phyloP scores from a whole-genome alignment of 2,888 invertebrate genomes.

The Nomada fabriciana region DNA sequence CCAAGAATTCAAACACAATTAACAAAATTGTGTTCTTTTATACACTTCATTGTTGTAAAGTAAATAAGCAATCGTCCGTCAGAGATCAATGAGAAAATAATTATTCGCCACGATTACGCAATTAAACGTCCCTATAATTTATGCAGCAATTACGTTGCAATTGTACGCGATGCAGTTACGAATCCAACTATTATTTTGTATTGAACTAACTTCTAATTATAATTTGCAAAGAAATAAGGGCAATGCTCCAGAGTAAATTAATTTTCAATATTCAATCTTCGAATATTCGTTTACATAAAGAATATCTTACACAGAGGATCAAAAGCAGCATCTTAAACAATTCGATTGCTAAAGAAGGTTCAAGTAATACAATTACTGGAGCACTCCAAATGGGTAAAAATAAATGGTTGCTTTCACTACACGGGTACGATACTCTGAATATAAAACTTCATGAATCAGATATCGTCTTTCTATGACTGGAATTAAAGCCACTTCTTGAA shows the following conservation, averaged over 20 bases:
- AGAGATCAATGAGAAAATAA: background rate
- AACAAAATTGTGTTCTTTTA: background rate
- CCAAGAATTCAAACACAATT: background rate
- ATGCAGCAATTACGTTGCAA: constrained; percentile 4
- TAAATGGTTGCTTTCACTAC: background rate
- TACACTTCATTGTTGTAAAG: background rate
- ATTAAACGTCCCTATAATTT: constrained; percentile 1
- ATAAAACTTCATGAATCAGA: constrained; percentile 35
- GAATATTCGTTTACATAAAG: too few species aligned
- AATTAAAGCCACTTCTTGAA: constrained; percentile 6
- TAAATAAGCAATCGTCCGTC: background rate
- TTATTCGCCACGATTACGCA: background rate
- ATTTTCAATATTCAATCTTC: too few species aligned
- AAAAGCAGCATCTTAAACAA: background rate
- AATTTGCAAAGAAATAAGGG: too few species aligned
- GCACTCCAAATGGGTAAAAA: background rate
- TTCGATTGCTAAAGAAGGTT: background rate
- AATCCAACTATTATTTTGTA: background rate
- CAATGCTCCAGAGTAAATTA: too few species aligned
- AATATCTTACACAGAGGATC: background rate
- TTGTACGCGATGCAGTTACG: background rate
- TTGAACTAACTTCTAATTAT: too few species aligned
- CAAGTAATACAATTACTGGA: background rate
- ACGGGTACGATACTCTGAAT: background rate
- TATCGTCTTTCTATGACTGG: constrained; percentile 11